phyloP scores from a whole-genome alignment of 2,888 invertebrate genomes.

The Acrocyrtus sp. region DNA sequence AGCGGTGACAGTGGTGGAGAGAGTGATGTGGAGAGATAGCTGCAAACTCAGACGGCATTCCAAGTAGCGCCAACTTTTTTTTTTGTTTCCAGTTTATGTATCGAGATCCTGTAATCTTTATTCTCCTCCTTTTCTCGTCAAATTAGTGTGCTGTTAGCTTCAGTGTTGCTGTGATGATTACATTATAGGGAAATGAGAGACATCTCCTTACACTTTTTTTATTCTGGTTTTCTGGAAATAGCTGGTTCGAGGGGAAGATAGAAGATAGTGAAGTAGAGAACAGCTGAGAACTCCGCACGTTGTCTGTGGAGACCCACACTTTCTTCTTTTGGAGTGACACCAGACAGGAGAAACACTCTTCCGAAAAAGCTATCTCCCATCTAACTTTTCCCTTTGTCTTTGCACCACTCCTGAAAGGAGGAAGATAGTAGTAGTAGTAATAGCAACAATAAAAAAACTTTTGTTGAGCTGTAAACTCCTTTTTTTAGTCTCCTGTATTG shows the following conservation, averaged over 20 bases:
- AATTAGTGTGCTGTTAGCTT: background rate
- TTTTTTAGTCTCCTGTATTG: background rate
- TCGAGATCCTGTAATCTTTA: no score
- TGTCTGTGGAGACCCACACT: background rate
- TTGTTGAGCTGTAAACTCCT: background rate
- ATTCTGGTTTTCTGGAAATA: no score
- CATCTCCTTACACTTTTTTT: background rate
- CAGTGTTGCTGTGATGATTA: background rate
- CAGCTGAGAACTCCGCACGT: background rate
- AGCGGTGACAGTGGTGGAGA: no score
- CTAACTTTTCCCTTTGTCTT: no score
- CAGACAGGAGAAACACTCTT: conserved; percentile 2
- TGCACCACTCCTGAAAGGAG: no score
- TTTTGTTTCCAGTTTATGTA: no score
- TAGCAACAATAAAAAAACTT: background rate
- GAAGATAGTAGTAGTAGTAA: background rate
- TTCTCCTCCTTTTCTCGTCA: background rate
- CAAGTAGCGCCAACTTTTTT: no score
- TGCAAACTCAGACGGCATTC: no score
- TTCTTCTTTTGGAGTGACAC: conserved; percentile 12
- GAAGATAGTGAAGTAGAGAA: background rate
- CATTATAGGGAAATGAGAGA: background rate
- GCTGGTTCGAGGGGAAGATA: no score
- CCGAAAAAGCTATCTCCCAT: no score
- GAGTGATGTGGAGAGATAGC: no score